Base-by-base conservation (phyloP, 1,140 invertebrate species). In the Drosophila lacertosa region DNA sequence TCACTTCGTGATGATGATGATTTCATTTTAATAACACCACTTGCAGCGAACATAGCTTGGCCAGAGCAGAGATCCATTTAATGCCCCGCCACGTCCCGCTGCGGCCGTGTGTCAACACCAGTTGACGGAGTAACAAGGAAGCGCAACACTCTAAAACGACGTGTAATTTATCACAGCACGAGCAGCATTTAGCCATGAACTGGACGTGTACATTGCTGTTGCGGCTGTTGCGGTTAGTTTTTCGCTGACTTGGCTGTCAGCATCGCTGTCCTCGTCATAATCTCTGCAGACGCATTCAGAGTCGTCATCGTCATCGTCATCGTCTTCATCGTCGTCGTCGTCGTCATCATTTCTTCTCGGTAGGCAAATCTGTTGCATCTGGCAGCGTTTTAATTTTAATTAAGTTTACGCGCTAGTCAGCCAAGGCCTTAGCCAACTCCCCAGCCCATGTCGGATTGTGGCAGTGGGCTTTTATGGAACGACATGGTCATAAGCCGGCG, bases 11-110 rank as follows among this genome's bases (percentile, higher is more conserved):
- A 82, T 82, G 78, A 82, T 83, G 78, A 82, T 82, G 78, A 82
- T 82, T 82, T 82, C 78, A 82, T 82, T 82, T 82, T 82, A 82
- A 82, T 82, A 82, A 82, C 74, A 82, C 78, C 74, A 82, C 78
- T 82, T 68, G 78, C 57, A 54, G 10, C 35, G 37, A n/a, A 45
- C 33, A 40, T 54, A 32, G 16, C 32, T 45, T 24, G 33, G 60
- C 40, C 18, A 13, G 6, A 29, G 62, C 13, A n/a, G 33, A 62
- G 58, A 39, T 63, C 26, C 71, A 64, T 71, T 74, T 79, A 80
- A 66, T 80, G 24, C 45, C 66, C 51, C 65, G 37, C 50, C 39
- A 6, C 60, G 33, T 32, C 50, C 62, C 51, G 60, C 59, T 42
- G 59, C 39, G 47, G 66, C 77, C 70, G 39, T 42, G 74, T 82